Conservation (phyloP, 2,113 vertebrate species). For the Addax nasomaculatus region DNA sequence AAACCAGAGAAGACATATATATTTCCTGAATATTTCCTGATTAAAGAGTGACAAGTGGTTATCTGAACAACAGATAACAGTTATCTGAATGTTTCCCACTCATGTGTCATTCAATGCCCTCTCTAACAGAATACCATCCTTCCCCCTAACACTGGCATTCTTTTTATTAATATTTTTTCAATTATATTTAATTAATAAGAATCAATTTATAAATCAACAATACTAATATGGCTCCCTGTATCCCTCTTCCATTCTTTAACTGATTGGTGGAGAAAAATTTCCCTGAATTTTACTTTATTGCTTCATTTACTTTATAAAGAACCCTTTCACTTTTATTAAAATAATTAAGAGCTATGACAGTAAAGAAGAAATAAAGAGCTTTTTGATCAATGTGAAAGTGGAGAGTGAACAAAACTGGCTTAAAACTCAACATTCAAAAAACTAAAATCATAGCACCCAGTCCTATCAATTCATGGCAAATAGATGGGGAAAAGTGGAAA, state of each 20-base stretch:
- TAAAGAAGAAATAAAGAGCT: not conserved
- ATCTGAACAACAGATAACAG: not conserved
- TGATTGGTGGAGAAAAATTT: not conserved
- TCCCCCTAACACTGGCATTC: not conserved
- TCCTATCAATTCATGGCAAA: not conserved
- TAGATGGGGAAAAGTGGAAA: not conserved
- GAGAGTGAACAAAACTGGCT: not conserved
- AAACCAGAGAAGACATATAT: not conserved
- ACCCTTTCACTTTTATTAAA: not conserved
- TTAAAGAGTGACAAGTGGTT: not conserved
- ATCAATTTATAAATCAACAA: not conserved
- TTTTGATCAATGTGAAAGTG: not conserved
- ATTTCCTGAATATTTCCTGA: not conserved
- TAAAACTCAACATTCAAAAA: not conserved
- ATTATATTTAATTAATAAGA: not conserved
- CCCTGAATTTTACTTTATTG: not conserved
- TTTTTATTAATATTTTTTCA: not conserved
- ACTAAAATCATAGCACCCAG: not conserved
- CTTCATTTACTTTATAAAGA: not conserved
- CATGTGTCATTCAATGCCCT: not conserved
- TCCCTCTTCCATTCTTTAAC: not conserved
- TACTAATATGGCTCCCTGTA: not conserved
- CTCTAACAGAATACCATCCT: fast-evolving
- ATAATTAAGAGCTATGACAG: not conserved
- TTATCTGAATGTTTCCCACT: not conserved